These are phyloP conservation scores for Podiceps cristatus DNA, from an alignment of 2,113 vertebrate species.

Conservation along the genomic window DNA sequence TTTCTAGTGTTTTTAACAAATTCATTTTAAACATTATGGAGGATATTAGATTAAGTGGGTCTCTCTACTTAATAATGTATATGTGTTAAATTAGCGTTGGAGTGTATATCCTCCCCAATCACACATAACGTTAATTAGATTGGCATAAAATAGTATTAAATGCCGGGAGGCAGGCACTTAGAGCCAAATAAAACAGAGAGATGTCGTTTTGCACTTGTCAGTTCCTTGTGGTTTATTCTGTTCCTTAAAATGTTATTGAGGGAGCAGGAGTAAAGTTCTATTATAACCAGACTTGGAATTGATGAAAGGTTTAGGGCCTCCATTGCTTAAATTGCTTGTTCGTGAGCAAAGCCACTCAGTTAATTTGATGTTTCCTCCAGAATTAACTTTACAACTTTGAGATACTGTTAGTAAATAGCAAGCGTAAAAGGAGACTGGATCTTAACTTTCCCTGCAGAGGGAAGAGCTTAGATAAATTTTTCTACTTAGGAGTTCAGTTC, in stretches of 20 bases:
- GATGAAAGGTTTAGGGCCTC: not conserved
- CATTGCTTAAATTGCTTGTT: not conserved
- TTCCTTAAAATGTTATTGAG: not conserved
- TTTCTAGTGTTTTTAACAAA: not conserved
- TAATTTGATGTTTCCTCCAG: not conserved
- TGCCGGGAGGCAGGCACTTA: not conserved
- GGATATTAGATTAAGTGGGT: not conserved
- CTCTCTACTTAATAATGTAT: not conserved
- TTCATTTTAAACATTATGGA: not conserved
- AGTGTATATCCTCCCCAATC: not conserved
- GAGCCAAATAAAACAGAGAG: not conserved
- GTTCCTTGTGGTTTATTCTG: not conserved
- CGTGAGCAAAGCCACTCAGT: not conserved
- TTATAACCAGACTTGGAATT: not conserved
- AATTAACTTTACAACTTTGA: not conserved
- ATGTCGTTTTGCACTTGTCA: not conserved
- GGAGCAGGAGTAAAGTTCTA: not conserved
- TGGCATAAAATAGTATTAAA: not conserved
- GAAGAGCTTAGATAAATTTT: not conserved
- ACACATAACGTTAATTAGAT: not conserved
- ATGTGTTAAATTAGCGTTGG: not conserved
- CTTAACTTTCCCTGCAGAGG: not conserved
- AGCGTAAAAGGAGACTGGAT: not conserved
- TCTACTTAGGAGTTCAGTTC: not conserved
- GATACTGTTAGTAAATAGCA: not conserved